A percentile compares a stretch with the other conserved stretches of the same genome.
Conservation (phyloP, 2,797 vertebrate genomes). For the Antennarius maculatus region DNA sequence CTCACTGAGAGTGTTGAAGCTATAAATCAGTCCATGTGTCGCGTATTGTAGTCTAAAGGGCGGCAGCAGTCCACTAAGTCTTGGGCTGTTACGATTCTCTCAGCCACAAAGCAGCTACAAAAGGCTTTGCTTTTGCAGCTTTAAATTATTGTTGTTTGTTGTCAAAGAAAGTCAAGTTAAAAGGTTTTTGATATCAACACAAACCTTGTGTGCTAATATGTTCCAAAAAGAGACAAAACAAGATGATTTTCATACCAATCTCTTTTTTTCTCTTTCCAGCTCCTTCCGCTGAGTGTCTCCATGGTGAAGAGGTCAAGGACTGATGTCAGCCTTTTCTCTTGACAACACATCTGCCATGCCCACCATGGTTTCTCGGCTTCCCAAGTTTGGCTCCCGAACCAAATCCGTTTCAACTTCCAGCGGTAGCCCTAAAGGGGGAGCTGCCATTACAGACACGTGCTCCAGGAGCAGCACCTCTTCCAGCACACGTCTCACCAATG, state of each 20-base stretch:
- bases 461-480: constrained; percentile 16
- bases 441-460: fast-evolving
- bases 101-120: not conserved
- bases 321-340: constrained; percentile 87
- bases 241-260: not conserved
- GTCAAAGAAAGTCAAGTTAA: no score
- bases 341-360: constrained; percentile 84
- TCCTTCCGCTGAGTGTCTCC: constrained; percentile 53
- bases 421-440: constrained; percentile 6
- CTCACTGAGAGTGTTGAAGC: not conserved
- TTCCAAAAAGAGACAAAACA: not conserved
- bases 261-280: constrained; percentile 36
- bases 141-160: no score
- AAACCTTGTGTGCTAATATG: no score
- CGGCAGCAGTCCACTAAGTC: no score
- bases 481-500: constrained; percentile 72
- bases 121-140: not conserved
- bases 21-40: not conserved
- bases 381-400: constrained; percentile 87
- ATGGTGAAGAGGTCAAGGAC: constrained; percentile 80
- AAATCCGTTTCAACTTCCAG: constrained; percentile 63
- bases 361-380: constrained; percentile 91
- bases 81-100: not conserved
- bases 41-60: constrained; percentile 3
- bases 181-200: not conserved